These are phyloP conservation scores for Drosophila mojavensis DNA, from an alignment of 1,140 invertebrate genomes.

Conservation along the genomic window DNA sequence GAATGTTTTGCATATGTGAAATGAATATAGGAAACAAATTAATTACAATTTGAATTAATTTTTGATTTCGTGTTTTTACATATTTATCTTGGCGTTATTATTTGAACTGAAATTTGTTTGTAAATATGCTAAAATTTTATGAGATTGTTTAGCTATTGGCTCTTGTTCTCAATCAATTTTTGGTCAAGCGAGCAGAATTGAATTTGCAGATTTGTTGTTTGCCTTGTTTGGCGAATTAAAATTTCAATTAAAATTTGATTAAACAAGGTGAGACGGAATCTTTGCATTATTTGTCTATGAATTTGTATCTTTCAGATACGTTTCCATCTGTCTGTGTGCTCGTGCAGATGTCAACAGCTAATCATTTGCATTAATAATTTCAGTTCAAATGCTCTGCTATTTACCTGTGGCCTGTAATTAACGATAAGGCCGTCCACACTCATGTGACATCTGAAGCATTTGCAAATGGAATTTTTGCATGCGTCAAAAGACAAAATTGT, in stretches of 20 bases:
- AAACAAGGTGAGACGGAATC: conserved; percentile 39
- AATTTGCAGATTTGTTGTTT: conserved; percentile 8
- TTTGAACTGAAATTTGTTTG: conserved; percentile 68
- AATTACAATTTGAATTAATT: conserved; percentile 71
- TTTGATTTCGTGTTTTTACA: conserved; percentile 43
- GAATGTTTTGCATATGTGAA: conserved; percentile 17
- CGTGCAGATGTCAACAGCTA: conserved; percentile 37
- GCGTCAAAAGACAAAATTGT: conserved; percentile 47
- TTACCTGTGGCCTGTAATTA: conserved; percentile 58
- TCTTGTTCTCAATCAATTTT: conserved; percentile 40
- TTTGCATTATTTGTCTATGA: conserved; percentile 47
- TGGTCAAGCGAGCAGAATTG: conserved; percentile 12
- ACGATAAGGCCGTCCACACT: conserved; percentile 24
- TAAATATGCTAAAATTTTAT: conserved; percentile 65
- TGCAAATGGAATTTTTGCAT: conserved; percentile 31
- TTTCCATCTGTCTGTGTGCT: conserved; percentile 19
- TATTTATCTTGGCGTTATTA: conserved; percentile 41
- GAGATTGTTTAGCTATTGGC: conserved; percentile 44
- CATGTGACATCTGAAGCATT: conserved; percentile 7
- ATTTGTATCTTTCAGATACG: conserved; percentile 40
- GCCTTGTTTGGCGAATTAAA: conserved; percentile 55
- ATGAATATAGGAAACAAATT: conserved; percentile 45
- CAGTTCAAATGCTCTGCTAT: conserved; percentile 36
- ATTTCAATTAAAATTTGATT: conserved; percentile 62
- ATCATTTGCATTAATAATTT: conserved; percentile 70